phyloP scores from a whole-genome alignment of 2,888 invertebrate genomes.

The Drosophila borealis region DNA sequence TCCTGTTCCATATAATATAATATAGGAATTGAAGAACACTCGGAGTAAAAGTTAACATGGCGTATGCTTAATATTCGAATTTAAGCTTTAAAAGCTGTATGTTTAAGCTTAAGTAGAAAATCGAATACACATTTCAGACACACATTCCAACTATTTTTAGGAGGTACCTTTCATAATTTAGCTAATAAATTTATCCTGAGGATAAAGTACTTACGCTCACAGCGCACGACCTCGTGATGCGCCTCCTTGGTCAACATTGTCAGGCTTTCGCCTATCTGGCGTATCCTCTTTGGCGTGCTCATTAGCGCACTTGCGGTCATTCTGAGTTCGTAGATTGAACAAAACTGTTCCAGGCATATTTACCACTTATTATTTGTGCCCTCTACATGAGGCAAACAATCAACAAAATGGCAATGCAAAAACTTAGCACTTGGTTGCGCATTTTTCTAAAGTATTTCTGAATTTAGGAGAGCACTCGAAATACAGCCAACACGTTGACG shows the following conservation, averaged over 20 bases:
- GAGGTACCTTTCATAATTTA: neutral
- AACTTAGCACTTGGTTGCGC: constrained; percentile 78
- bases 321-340: constrained; percentile 3
- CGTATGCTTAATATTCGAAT: constrained; percentile 30
- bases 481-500: constrained; percentile 5
- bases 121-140: neutral
- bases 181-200: neutral
- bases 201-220: constrained; percentile 75
- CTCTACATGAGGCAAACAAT: constrained; percentile 74
- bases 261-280: constrained; percentile 71
- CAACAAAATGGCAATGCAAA: constrained; percentile 78
- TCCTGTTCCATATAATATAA: neutral
- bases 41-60: constrained; percentile 4
- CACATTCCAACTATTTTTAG: too few relatives aligned
- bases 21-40: too few relatives aligned
- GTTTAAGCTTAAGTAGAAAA: neutral
- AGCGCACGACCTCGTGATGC: constrained; percentile 63
- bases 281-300: constrained; percentile 64
- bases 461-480: constrained; percentile 18
- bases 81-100: neutral
- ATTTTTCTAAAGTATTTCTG: constrained; percentile 58
- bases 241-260: constrained; percentile 79
- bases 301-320: constrained; percentile 50
- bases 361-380: constrained; percentile 17
- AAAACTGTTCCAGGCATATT: constrained; percentile 26